Evolutionary conservation across 2,113 vertebrate species (phyloP).

Genomic region (Hypocryptadius cinnamomeus): DNA sequence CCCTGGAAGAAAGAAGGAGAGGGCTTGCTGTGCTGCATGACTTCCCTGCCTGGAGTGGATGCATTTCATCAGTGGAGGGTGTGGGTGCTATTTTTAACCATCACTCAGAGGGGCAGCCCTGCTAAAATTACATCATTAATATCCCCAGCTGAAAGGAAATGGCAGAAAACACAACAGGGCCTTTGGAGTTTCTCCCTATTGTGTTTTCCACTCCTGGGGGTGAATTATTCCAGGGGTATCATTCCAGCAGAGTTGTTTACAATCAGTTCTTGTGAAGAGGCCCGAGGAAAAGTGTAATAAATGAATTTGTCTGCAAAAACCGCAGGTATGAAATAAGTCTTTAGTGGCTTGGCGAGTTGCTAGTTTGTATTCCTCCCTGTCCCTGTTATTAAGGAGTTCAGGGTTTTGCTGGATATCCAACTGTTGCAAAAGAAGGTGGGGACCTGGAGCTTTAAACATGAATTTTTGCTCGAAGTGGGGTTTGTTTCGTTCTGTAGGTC

Average conservation of each 20-base stretch:
- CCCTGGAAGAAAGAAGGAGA: not conserved
- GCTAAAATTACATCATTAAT: conserved; percentile 67
- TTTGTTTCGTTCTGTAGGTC: not conserved
- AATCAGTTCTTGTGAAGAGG: not conserved
- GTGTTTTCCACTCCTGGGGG: not conserved
- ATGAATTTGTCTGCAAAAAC: not conserved
- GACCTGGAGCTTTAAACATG: not conserved
- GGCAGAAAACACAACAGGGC: not conserved
- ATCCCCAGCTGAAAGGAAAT: conserved; percentile 48
- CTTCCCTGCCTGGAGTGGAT: conserved; percentile 62
- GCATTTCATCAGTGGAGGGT: conserved; percentile 62
- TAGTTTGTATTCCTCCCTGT: not conserved
- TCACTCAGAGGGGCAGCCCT: conserved; percentile 48
- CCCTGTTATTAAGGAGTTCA: not conserved
- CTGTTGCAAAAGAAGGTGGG: not conserved
- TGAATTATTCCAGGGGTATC: not conserved
- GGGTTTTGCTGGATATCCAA: not conserved
- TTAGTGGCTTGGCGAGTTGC: not conserved
- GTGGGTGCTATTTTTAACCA: conserved; percentile 56
- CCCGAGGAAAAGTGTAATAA: not conserved
- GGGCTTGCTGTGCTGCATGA: conserved; percentile 32
- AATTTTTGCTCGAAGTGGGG: not conserved
- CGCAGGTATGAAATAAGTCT: not conserved
- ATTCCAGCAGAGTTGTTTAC: not conserved
- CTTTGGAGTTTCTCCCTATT: not conserved